phyloP scores from a whole-genome alignment of 2,888 invertebrate species.

The Copidosoma aretas region DNA sequence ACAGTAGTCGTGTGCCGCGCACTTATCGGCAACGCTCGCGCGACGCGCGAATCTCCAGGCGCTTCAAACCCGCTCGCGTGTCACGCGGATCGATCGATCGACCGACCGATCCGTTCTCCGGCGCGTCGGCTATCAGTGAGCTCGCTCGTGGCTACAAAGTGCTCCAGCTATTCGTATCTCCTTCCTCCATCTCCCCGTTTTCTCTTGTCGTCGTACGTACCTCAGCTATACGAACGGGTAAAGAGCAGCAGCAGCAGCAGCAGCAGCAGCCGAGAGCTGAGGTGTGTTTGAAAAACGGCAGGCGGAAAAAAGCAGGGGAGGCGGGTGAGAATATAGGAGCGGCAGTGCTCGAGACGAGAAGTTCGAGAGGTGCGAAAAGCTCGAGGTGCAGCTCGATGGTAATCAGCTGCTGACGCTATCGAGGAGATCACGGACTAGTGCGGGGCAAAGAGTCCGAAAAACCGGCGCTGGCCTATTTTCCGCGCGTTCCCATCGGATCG shows the following conservation, averaged over 20 bases:
- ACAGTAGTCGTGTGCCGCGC: slow-evolving; percentile 6
- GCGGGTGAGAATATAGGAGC: background rate
- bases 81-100: slow-evolving; percentile 20
- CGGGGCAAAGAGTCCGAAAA: background rate
- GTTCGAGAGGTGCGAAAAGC: slow-evolving; percentile 9
- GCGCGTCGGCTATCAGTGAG: too few relatives aligned
- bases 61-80: slow-evolving; percentile 33
- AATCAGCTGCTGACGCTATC: slow-evolving; percentile 11
- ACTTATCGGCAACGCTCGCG: background rate
- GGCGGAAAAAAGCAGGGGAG: too few relatives aligned
- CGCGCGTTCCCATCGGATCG: too few relatives aligned
- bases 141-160: too few relatives aligned
- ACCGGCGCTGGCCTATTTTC: too few relatives aligned
- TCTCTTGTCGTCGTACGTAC: too few relatives aligned
- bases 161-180: too few relatives aligned
- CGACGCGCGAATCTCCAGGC: background rate
- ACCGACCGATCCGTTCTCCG: background rate
- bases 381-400: too few relatives aligned
- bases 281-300: background rate
- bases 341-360: background rate
- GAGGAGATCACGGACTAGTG: background rate
- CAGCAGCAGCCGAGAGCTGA: background rate
- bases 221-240: too few relatives aligned
- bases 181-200: too few relatives aligned
- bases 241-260: too few relatives aligned